A percentile compares a stretch with the other conserved stretches of the same genome.
Conservation (phyloP, 2,113 vertebrate species). For the Prietella phreatophila region DNA sequence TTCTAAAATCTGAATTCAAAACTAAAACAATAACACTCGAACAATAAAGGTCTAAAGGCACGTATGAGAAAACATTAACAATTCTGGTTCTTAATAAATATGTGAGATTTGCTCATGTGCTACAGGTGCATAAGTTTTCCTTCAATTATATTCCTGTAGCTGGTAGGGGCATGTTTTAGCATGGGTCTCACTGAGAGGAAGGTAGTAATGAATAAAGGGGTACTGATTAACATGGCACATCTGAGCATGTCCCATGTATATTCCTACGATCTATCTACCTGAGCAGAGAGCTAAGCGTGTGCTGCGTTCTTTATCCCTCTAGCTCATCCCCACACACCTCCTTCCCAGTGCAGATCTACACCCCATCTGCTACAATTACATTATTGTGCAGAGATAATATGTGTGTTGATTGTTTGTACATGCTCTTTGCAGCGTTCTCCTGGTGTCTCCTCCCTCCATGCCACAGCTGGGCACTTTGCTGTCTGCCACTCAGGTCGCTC, state of each 20-base stretch:
- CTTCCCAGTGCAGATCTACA: neutral
- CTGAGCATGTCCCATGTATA: neutral
- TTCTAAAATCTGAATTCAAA: neutral
- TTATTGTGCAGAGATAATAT: neutral
- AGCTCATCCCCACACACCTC: too few species aligned
- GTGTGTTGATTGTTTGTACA: neutral
- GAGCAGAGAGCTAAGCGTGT: neutral
- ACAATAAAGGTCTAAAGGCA: neutral
- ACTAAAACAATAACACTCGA: neutral
- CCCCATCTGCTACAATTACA: neutral
- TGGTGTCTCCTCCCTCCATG: conserved; percentile 89
- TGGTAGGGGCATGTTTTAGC: too few species aligned
- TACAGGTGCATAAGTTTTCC: neutral
- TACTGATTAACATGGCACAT: neutral
- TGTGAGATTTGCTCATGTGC: neutral
- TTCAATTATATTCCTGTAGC: neutral
- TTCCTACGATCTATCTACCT: neutral
- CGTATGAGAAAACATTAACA: neutral
- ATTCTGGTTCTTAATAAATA: neutral
- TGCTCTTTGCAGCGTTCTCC: conserved; percentile 76
- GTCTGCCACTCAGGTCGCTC: conserved; percentile 74
- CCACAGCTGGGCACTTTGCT: conserved; percentile 88
- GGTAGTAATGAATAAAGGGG: neutral
- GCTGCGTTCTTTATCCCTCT: neutral
- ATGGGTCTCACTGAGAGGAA: neutral